phyloP scores from a whole-genome alignment of 2,113 vertebrate genomes.

The Erinaceus europaeus region DNA sequence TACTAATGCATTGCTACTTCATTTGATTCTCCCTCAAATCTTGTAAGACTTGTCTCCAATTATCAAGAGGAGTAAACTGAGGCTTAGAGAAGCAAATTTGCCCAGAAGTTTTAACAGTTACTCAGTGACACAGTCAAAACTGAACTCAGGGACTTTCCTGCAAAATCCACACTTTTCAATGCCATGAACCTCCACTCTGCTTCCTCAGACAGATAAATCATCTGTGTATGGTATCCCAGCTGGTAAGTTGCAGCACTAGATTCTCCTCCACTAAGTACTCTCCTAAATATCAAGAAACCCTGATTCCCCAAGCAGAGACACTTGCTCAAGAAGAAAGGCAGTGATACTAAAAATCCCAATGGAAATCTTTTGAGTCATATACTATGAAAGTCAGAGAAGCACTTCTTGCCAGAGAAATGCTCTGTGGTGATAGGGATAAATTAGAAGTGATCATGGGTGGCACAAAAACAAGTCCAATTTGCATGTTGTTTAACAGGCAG shows the following conservation, averaged over 20 bases:
- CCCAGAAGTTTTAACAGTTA: background rate
- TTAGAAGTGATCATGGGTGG: rapidly evolving
- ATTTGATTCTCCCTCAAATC: background rate
- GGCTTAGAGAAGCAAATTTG: background rate
- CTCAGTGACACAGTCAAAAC: background rate
- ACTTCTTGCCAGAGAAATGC: background rate
- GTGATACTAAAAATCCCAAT: background rate
- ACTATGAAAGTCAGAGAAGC: background rate
- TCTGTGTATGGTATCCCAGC: background rate
- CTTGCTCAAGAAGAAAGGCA: background rate
- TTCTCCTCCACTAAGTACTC: background rate
- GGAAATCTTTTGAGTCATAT: background rate
- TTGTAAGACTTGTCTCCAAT: background rate
- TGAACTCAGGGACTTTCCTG: background rate
- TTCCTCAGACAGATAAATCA: rapidly evolving
- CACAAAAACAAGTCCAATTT: too few species aligned
- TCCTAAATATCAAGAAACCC: rapidly evolving
- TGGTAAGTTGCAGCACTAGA: background rate
- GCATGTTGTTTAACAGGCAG: too few species aligned
- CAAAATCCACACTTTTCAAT: background rate
- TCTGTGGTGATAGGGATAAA: background rate
- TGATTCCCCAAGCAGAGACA: too few species aligned
- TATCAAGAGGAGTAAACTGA: background rate
- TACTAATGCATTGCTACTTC: background rate
- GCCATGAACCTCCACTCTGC: too few species aligned